Base-by-base conservation (phyloP, 2,888 invertebrate species). In the Yponomeuta plumbellus region DNA sequence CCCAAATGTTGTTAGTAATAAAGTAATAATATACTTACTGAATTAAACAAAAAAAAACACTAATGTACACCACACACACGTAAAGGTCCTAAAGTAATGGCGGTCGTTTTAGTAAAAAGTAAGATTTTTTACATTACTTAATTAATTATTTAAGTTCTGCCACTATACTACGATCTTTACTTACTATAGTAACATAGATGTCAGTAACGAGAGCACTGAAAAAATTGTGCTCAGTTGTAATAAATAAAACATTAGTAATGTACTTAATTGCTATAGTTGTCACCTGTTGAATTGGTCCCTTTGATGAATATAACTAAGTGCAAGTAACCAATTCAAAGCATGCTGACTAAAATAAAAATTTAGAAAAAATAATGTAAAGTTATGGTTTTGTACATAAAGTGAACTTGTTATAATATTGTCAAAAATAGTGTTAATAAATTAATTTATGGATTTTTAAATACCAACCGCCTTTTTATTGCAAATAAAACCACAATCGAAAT, bases 381-480 rank as follows among this genome's bases (percentile, higher is more conserved):
- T 68, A 68, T 78, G 71, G 76, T 86, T 88, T 88, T 90, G 89
- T 89, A 90, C 83, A 89, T 89, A 90, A 77, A 79, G 81, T 76
- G 76, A 26, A 81, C 82, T 87, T 87, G 88, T 90, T 89, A 87
- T 81, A 80, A 85, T 86, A 86, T 86, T 87, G 85, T 86, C 85
- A 80, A 78, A 80, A 78, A 87, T 89, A 88, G 90, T 84, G 83
- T 86, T 88, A 89, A 86, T 89, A 86, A 89, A 89, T 84, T 88
- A 90, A 89, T 86, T 88, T 89, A 90, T 88, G 86, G 84, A 88
- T 86, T 90, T 90, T 88, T 86, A 74, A 72, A 44, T 11, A 52
- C 23, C 34, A 71, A 72, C 77, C 74, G 75, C 73, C 75, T 68
- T 69, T 69, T 10, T 17, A 52, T 66, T 59, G 64, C n/a, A 58